These are phyloP conservation scores for Kuschelorhynchus macadamiae DNA, from an alignment of 2,888 invertebrate genomes.

Conservation along the genomic window DNA sequence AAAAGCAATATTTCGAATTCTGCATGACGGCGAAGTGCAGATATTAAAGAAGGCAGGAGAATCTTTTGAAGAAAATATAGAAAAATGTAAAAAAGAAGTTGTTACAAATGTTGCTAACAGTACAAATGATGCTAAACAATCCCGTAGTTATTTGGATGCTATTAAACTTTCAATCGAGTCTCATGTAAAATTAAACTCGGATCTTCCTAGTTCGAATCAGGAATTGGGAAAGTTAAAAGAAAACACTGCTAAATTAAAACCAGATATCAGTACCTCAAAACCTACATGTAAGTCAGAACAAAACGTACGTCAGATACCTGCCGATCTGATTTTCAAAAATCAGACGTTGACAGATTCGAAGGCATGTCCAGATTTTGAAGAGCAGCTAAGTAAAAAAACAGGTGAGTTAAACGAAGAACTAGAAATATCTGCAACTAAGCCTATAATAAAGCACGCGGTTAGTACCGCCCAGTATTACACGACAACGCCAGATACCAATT, in stretches of 20 bases:
- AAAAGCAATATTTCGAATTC: slow-evolving; percentile 28
- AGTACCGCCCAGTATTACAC: no score
- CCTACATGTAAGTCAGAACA: background rate
- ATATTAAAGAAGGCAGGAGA: slow-evolving; percentile 38
- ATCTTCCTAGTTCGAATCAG: background rate
- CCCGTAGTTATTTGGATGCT: no score
- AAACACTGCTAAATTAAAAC: background rate
- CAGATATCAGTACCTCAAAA: background rate
- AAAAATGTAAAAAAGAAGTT: background rate
- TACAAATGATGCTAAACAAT: no score
- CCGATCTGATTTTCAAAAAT: background rate
- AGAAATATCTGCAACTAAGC: no score
- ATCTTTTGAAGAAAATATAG: slow-evolving; percentile 2
- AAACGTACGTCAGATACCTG: no score
- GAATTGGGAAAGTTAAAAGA: background rate
- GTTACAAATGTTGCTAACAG: no score
- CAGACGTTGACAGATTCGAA: background rate
- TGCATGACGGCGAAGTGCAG: slow-evolving; percentile 16
- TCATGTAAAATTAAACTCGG: no score
- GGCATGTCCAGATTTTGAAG: background rate
- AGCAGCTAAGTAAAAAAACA: no score
- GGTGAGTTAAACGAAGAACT: no score
- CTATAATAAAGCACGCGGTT: no score
- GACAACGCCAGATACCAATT: background rate
- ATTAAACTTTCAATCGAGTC: no score